Evolutionary conservation across 2,888 invertebrate genomes (phyloP).

Genomic region (Tachina grossa): DNA sequence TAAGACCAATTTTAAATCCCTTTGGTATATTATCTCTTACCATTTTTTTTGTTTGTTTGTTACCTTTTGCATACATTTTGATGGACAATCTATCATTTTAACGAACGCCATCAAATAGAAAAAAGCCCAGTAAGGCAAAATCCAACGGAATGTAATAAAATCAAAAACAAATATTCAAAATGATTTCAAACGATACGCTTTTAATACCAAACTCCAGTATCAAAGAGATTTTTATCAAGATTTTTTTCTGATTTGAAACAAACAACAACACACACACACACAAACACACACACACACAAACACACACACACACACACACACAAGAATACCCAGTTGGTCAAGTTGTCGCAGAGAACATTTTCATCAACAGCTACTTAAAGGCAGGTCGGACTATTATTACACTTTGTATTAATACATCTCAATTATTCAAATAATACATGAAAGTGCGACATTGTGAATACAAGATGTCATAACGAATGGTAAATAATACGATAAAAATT

Average conservation of each 20-base stretch:
- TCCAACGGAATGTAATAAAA: slow-evolving; percentile 41
- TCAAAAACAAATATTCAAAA: slow-evolving; percentile 63
- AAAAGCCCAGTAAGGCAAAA: slow-evolving; percentile 38
- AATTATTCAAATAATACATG: too few relatives aligned
- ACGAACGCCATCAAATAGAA: slow-evolving; percentile 72
- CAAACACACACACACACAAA: too few relatives aligned
- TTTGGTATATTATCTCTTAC: background rate
- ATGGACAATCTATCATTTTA: slow-evolving; percentile 73
- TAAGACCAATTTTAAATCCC: slow-evolving; percentile 4
- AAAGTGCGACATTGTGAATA: too few relatives aligned
- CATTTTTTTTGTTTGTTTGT: background rate
- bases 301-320: too few relatives aligned
- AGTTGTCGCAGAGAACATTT: too few relatives aligned
- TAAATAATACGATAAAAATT: too few relatives aligned
- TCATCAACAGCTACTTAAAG: too few relatives aligned
- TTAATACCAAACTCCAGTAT: slow-evolving; percentile 64
- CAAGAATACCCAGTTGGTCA: too few relatives aligned
- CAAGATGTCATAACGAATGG: too few relatives aligned
- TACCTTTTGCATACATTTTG: slow-evolving; percentile 57
- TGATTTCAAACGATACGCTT: slow-evolving; percentile 71
- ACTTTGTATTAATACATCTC: too few relatives aligned
- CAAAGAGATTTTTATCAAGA: slow-evolving; percentile 68
- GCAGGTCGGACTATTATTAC: too few relatives aligned
- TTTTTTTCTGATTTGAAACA: background rate
- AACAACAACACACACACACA: too few relatives aligned